Evolutionary conservation across 37 sponge, comb jelly and placozoan species (phyloP).

Genomic region (Agelas oroides): DNA sequence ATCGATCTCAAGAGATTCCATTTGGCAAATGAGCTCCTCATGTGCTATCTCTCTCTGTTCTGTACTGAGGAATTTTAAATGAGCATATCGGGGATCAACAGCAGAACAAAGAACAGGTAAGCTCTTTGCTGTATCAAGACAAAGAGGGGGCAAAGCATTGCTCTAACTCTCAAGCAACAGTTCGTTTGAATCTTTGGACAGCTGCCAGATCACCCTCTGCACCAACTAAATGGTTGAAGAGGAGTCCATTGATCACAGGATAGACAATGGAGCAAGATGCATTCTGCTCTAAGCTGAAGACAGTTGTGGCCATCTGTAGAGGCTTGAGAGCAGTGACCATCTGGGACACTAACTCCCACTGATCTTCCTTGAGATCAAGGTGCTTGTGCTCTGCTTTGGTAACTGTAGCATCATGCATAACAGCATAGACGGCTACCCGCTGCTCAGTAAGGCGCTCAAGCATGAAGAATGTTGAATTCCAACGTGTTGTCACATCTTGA

Average conservation of each 20-base stretch:
- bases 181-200: slow-evolving; percentile 34
- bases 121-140: not conserved
- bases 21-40: slow-evolving; percentile 3
- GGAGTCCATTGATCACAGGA: slow-evolving; percentile 47
- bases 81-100: slow-evolving; percentile 42
- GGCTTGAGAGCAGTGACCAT: slow-evolving; percentile 35
- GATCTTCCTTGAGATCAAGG: slow-evolving; percentile 31
- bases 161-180: slow-evolving; percentile 20
- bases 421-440: slow-evolving; percentile 25
- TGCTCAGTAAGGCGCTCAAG: slow-evolving; percentile 13
- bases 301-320: slow-evolving; percentile 45
- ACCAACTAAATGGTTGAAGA: slow-evolving; percentile 16
- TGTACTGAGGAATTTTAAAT: not conserved
- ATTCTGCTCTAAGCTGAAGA: slow-evolving; percentile 11
- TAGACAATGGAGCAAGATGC: slow-evolving; percentile 37
- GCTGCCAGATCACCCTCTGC: slow-evolving; percentile 32
- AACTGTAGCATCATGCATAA: not conserved
- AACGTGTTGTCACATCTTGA: slow-evolving; percentile 36
- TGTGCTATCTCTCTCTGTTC: slow-evolving; percentile 23
- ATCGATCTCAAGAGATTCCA: not conserved
- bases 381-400: slow-evolving; percentile 10
- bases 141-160: slow-evolving; percentile 7
- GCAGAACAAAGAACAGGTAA: slow-evolving; percentile 50
- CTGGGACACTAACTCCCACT: slow-evolving; percentile 37
- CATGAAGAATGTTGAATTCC: slow-evolving; percentile 50